Conservation (phyloP, 2,113 vertebrate species). For the Paramisgurnus dabryanus region DNA sequence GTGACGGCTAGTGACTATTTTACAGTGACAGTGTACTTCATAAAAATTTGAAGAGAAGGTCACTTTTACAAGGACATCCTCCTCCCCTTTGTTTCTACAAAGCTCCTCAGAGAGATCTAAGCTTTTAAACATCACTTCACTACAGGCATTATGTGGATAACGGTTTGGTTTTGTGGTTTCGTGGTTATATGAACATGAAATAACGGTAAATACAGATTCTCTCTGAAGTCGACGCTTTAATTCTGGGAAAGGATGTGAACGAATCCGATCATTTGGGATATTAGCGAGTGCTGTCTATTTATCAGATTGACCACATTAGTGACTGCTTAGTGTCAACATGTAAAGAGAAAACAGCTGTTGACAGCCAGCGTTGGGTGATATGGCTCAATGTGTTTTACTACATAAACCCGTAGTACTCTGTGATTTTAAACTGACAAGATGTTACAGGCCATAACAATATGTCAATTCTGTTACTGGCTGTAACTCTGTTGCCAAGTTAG, state of each 20-base stretch:
- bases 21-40: slow-evolving; percentile 2
- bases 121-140: neutral
- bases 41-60: slow-evolving; percentile 39
- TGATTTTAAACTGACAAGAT: neutral
- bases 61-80: neutral
- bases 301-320: slow-evolving; percentile 46
- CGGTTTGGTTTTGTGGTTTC: slow-evolving; percentile 48
- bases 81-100: neutral
- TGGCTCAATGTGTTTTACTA: neutral
- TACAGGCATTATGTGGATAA: slow-evolving; percentile 21
- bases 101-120: slow-evolving; percentile 22
- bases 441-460: too few species aligned
- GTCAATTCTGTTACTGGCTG: too few species aligned
- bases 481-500: too few species aligned
- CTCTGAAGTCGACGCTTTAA: slow-evolving; percentile 17
- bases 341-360: slow-evolving; percentile 24
- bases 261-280: slow-evolving; percentile 29
- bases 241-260: slow-evolving; percentile 26
- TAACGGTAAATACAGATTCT: slow-evolving; percentile 44
- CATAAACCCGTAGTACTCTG: neutral
- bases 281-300: slow-evolving; percentile 43
- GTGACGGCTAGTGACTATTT: too few species aligned
- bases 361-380: slow-evolving; percentile 8
- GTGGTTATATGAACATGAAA: slow-evolving; percentile 48
- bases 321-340: slow-evolving; percentile 15